A percentile compares a stretch with the other conserved stretches of the same genome.
phyloP scores from a whole-genome alignment of 1,140 invertebrate species.

The Hirudo medicinalis region DNA sequence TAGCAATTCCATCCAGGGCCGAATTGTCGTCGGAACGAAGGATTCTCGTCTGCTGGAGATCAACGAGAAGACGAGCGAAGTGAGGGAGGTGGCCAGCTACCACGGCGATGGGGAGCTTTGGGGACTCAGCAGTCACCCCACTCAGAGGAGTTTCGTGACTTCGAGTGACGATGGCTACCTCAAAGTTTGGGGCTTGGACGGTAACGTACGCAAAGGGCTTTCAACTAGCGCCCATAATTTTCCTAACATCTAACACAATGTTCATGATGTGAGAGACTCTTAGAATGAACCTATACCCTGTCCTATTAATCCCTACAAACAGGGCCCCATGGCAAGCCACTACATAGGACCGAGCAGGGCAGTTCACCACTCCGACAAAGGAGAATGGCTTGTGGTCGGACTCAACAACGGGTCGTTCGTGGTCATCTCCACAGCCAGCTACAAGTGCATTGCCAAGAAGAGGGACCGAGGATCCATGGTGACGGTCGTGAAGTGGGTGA shows the following conservation, averaged over 20 bases:
- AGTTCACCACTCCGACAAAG: no score
- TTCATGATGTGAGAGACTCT: no score
- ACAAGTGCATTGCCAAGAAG: constrained; percentile 33
- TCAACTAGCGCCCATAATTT: neutral
- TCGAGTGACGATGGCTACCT: constrained; percentile 40
- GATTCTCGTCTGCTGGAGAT: constrained; percentile 37
- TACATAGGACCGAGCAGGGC: no score
- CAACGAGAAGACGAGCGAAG: constrained; percentile 35
- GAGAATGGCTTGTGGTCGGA: constrained; percentile 32
- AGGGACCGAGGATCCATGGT: constrained; percentile 35
- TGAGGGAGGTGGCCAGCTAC: constrained; percentile 31
- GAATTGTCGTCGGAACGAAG: constrained; percentile 40
- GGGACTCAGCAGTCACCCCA: constrained; percentile 38
- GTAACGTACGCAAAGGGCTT: neutral
- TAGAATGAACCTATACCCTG: no score
- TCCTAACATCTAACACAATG: neutral
- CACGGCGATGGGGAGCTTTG: constrained; percentile 41
- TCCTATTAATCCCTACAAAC: no score
- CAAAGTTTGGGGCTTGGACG: constrained; percentile 34
- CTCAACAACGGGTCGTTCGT: constrained; percentile 39
- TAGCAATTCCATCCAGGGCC: constrained; percentile 28
- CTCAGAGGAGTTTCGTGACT: constrained; percentile 33
- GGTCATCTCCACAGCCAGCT: constrained; percentile 29
- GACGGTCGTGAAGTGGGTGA: constrained; percentile 34
- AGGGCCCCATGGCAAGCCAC: no score